These are phyloP conservation scores for Hypercompe scribonia DNA, from an alignment of 2,888 invertebrate genomes.

Conservation along the genomic window DNA sequence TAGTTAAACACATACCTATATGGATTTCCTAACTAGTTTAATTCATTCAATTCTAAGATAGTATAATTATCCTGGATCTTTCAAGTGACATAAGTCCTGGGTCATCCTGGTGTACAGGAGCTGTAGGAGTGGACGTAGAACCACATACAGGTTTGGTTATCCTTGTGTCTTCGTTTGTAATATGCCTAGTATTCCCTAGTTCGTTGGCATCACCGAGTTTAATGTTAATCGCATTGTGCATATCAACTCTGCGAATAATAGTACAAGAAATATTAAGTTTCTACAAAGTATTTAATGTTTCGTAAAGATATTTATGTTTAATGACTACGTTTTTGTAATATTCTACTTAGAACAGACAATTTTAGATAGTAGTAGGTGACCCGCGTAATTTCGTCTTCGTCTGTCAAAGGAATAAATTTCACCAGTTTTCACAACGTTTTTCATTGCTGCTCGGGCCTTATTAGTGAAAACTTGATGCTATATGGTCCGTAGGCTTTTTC, in stretches of 20 bases:
- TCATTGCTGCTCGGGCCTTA: background rate
- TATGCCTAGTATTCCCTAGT: background rate
- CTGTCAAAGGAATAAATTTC: background rate
- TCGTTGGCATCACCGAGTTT: background rate
- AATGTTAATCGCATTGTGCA: background rate
- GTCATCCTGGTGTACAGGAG: no score
- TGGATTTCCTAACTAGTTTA: no score
- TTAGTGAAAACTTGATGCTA: background rate
- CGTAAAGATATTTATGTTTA: slow-evolving; percentile 10
- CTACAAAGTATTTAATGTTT: slow-evolving; percentile 11
- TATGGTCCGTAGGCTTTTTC: no score
- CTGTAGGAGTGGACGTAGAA: no score
- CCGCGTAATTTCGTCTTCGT: background rate
- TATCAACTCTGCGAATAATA: background rate
- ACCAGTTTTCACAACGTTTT: background rate
- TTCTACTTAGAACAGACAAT: slow-evolving; percentile 4
- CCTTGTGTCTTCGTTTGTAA: no score
- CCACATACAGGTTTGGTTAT: no score
- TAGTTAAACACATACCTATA: no score
- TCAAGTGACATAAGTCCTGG: no score
- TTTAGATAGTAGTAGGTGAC: background rate
- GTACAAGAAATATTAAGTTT: background rate
- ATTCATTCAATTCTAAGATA: no score
- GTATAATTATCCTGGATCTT: no score
- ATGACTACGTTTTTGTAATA: slow-evolving; percentile 2